Percentiles rank a stretch among this genome's conserved stretches.
These are phyloP conservation scores for Actinemys pallida DNA, from an alignment of 2,113 vertebrate genomes.

Conservation along the genomic window DNA sequence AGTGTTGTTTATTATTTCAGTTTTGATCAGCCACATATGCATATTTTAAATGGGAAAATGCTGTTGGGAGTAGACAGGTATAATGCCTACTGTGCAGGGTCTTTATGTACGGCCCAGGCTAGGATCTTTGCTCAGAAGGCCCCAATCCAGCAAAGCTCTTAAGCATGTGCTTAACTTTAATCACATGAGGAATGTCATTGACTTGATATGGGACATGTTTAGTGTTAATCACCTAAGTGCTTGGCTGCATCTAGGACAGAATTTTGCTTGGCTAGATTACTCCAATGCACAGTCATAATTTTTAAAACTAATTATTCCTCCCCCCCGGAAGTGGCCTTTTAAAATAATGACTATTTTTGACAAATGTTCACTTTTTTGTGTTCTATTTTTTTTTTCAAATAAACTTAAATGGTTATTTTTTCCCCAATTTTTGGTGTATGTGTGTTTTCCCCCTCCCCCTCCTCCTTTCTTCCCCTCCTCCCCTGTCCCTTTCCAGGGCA, in stretches of 20 bases:
- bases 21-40: fast-evolving
- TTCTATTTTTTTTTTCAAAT: too few species aligned
- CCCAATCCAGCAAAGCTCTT: background rate
- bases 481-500: background rate
- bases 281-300: background rate
- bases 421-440: background rate
- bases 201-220: background rate
- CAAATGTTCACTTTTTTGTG: background rate
- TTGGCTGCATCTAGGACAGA: background rate
- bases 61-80: background rate
- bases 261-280: background rate
- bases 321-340: background rate
- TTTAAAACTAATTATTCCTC: background rate
- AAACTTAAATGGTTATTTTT: background rate
- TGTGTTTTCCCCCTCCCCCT: background rate
- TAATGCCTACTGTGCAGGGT: background rate
- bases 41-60: fast-evolving
- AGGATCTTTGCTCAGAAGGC: background rate
- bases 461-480: background rate
- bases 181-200: background rate
- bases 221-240: background rate
- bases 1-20: fast-evolving
- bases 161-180: background rate
- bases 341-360: background rate
- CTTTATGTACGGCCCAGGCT: background rate